Evolutionary conservation across 2,113 vertebrate species (phyloP).

Genomic region (Pseudois nayaur): DNA sequence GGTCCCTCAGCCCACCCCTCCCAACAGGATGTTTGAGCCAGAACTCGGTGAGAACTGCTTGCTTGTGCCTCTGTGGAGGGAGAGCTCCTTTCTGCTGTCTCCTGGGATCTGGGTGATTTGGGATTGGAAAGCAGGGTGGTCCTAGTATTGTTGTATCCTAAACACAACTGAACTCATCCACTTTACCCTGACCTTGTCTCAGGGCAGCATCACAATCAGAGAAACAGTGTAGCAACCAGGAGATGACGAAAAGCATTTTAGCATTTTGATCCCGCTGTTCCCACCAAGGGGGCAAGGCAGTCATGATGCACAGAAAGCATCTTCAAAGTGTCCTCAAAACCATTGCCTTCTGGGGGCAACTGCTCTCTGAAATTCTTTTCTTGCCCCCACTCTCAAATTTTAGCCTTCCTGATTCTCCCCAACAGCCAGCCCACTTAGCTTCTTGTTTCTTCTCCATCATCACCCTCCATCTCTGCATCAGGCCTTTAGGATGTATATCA

Average conservation of each 20-base stretch:
- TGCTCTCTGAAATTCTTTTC: background rate
- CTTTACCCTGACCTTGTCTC: background rate
- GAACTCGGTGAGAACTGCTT: background rate
- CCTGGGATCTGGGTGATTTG: background rate
- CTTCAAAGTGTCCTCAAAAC: background rate
- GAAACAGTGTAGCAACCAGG: background rate
- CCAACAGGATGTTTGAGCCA: background rate
- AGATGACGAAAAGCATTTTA: background rate
- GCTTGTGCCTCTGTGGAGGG: background rate
- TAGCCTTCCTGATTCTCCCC: background rate
- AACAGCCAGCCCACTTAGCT: background rate
- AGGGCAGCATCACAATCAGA: background rate
- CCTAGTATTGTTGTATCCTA: background rate
- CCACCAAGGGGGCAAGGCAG: background rate
- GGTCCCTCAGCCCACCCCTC: background rate
- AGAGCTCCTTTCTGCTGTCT: background rate
- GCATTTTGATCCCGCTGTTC: background rate
- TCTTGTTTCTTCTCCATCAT: background rate
- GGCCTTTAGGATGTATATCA: background rate
- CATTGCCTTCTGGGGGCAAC: background rate
- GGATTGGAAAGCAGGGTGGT: background rate
- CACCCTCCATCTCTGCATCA: background rate
- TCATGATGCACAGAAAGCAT: background rate
- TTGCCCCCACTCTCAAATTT: background rate
- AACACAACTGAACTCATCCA: no score